Percentiles rank a stretch among this genome's conserved stretches.
phyloP scores from a whole-genome alignment of 2,113 vertebrate species.

The Notiomystis cincta region DNA sequence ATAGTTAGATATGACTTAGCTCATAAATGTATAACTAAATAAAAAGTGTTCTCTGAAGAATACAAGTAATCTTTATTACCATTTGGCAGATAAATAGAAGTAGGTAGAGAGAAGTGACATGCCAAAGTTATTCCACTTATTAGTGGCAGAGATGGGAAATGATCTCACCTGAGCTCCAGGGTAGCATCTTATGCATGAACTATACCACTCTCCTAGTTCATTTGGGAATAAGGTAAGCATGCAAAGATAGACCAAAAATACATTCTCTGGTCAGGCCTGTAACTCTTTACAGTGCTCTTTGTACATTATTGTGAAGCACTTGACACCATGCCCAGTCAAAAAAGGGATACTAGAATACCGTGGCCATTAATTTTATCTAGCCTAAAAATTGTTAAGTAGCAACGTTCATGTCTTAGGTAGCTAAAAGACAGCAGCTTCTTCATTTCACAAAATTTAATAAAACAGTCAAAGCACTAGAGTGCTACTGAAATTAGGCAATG shows the following conservation, averaged over 20 bases:
- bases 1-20: background rate
- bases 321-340: background rate
- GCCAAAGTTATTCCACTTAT: background rate
- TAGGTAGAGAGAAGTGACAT: background rate
- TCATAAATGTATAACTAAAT: background rate
- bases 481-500: slow-evolving; percentile 18
- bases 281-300: background rate
- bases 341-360: background rate
- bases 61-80: background rate
- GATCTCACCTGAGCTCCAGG: background rate
- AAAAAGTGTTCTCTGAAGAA: background rate
- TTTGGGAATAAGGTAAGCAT: background rate
- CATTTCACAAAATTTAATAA: background rate
- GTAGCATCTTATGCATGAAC: background rate
- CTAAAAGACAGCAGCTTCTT: background rate
- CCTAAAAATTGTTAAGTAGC: background rate
- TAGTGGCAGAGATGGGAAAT: background rate
- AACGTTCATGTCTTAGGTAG: background rate
- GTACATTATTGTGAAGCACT: background rate
- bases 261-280: background rate
- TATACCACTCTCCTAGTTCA: background rate
- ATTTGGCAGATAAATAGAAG: background rate
- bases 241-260: background rate
- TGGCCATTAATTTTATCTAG: background rate
- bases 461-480: background rate